Evolutionary conservation across 2,113 vertebrate species (phyloP).

Genomic region (Gracilinanus agilis): DNA sequence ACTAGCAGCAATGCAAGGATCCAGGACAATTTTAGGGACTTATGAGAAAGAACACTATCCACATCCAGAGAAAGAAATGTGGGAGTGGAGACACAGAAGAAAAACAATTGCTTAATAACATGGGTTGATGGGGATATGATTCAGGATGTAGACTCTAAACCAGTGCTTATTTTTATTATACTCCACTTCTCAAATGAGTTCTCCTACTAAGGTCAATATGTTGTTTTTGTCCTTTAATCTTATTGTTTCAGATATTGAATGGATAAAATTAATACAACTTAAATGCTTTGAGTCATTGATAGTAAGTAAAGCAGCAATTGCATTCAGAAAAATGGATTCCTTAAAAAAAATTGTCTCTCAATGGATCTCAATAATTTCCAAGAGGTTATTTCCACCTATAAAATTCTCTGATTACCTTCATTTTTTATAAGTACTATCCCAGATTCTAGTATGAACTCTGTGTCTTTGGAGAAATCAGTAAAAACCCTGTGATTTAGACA

Average conservation of each 20-base stretch:
- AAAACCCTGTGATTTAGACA: neutral
- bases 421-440: neutral
- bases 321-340: neutral
- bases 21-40: no score
- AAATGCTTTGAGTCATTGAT: neutral
- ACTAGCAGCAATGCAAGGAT: no score
- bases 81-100: no score
- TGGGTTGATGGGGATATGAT: no score
- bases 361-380: neutral
- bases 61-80: no score
- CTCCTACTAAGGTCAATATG: neutral
- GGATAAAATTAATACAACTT: constrained; percentile 30
- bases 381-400: neutral
- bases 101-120: no score
- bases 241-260: constrained; percentile 14
- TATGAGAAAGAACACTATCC: no score
- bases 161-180: neutral
- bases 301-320: neutral
- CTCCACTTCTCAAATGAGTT: neutral
- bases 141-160: no score
- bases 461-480: neutral
- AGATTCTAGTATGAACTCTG: neutral
- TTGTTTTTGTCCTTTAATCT: constrained; percentile 10
- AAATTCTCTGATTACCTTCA: neutral
- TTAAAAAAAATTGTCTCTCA: neutral